These are phyloP conservation scores for Sylvilagus bachmani DNA, from an alignment of 2,113 vertebrate species.

Conservation along the genomic window DNA sequence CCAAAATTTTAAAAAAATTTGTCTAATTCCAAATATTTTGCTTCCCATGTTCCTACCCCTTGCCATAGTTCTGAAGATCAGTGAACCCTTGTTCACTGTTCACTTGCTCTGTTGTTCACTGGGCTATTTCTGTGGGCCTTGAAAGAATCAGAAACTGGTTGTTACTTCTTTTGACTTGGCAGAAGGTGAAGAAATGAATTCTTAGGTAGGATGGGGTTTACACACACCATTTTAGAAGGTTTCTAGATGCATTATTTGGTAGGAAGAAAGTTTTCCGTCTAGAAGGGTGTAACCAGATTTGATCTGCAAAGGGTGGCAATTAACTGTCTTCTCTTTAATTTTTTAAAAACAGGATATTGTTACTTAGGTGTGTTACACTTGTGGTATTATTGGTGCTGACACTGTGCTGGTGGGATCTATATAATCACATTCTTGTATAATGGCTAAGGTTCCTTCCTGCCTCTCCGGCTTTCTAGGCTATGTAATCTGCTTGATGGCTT, in stretches of 20 bases:
- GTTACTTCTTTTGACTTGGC: not conserved
- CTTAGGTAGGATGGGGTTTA: not conserved
- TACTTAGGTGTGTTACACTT: conserved; percentile 74
- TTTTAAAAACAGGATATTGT: conserved; percentile 81
- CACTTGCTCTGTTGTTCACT: too few relatives aligned
- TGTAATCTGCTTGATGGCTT: not conserved
- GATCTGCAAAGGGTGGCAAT: conserved; percentile 67
- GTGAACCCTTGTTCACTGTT: not conserved
- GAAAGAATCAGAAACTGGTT: not conserved
- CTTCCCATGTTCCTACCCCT: not conserved
- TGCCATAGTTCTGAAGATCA: not conserved
- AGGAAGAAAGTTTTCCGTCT: conserved; percentile 42
- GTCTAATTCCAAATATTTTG: not conserved
- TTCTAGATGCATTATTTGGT: conserved; percentile 50
- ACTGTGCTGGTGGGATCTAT: not conserved
- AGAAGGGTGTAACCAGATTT: conserved; percentile 64
- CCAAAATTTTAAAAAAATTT: not conserved
- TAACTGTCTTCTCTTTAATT: conserved; percentile 68
- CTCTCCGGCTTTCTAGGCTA: not conserved
- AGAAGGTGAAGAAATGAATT: conserved; percentile 12
- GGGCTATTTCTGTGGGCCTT: not conserved
- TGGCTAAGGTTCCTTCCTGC: not conserved
- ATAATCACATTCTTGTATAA: conserved; percentile 12
- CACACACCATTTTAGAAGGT: not conserved
- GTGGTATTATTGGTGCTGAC: conserved; percentile 71